phyloP scores from a whole-genome alignment of 2,797 vertebrate species.

The Acrossocheilus fasciatus region DNA sequence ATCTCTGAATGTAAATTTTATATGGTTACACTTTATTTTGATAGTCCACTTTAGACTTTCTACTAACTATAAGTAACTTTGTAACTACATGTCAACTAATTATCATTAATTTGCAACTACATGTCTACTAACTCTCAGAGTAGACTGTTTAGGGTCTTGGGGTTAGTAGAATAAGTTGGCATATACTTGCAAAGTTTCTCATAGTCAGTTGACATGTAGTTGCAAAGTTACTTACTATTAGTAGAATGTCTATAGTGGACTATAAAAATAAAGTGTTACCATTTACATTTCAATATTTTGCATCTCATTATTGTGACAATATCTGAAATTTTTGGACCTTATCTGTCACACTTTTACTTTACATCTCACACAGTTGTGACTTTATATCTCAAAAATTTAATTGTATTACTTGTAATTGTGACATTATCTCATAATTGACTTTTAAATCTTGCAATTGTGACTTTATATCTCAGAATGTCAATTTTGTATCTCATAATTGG shows the following conservation, averaged over 20 bases:
- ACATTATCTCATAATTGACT: not conserved
- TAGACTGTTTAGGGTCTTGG: too few relatives aligned
- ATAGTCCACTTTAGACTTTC: too few relatives aligned
- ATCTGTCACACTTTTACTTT: not conserved
- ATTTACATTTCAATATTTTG: not conserved
- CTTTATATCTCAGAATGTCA: not conserved
- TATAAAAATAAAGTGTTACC: too few relatives aligned
- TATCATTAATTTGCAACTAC: too few relatives aligned
- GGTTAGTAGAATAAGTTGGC: too few relatives aligned
- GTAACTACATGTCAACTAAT: too few relatives aligned
- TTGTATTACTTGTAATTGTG: not conserved
- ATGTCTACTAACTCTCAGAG: too few relatives aligned
- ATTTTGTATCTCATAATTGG: not conserved
- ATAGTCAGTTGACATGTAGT: too few relatives aligned
- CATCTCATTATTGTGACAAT: not conserved
- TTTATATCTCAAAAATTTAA: not conserved
- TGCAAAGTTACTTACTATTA: too few relatives aligned
- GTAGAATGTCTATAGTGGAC: too few relatives aligned
- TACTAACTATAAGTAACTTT: too few relatives aligned
- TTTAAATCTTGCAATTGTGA: not conserved
- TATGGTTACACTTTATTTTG: not conserved
- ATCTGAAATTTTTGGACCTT: not conserved
- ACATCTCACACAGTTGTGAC: not conserved
- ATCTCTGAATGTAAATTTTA: not conserved
- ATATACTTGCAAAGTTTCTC: too few relatives aligned